These are phyloP conservation scores for Elegia similella DNA, from an alignment of 2,888 invertebrate species.

Conservation along the genomic window DNA sequence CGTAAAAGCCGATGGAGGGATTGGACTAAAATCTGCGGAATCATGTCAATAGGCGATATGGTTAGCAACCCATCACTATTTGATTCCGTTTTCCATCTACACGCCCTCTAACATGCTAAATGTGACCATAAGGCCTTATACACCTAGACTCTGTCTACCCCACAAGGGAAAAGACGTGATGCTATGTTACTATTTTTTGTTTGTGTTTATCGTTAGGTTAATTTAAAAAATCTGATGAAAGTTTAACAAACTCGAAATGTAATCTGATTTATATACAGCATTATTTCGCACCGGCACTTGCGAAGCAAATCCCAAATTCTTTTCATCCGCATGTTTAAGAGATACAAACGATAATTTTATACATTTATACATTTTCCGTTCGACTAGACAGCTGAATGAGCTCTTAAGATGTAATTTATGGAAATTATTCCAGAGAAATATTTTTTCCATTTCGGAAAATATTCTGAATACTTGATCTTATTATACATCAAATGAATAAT, in stretches of 20 bases:
- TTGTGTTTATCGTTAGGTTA: too few relatives aligned
- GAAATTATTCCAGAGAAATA: neutral
- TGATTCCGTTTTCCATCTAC: too few relatives aligned
- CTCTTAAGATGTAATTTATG: neutral
- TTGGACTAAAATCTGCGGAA: too few relatives aligned
- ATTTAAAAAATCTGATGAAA: conserved; percentile 44
- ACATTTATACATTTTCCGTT: conserved; percentile 3
- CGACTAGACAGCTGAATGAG: neutral
- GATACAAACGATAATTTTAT: neutral
- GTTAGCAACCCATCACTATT: too few relatives aligned
- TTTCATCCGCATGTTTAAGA: conserved; percentile 2
- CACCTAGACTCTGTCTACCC: too few relatives aligned
- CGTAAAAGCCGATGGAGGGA: too few relatives aligned
- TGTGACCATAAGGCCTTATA: too few relatives aligned
- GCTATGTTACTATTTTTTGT: too few relatives aligned
- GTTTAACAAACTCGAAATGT: conserved; percentile 65
- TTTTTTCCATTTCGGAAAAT: neutral
- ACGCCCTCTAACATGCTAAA: too few relatives aligned
- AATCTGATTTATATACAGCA: conserved; percentile 54
- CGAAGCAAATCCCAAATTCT: neutral
- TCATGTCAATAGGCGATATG: too few relatives aligned
- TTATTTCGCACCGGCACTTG: conserved; percentile 11
- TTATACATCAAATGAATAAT: neutral
- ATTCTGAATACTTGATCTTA: neutral
- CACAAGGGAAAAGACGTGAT: too few relatives aligned